A percentile compares a stretch with the other conserved stretches of the same genome.
These are phyloP conservation scores for Heliconius sara DNA, from an alignment of 2,888 invertebrate genomes.

Conservation along the genomic window DNA sequence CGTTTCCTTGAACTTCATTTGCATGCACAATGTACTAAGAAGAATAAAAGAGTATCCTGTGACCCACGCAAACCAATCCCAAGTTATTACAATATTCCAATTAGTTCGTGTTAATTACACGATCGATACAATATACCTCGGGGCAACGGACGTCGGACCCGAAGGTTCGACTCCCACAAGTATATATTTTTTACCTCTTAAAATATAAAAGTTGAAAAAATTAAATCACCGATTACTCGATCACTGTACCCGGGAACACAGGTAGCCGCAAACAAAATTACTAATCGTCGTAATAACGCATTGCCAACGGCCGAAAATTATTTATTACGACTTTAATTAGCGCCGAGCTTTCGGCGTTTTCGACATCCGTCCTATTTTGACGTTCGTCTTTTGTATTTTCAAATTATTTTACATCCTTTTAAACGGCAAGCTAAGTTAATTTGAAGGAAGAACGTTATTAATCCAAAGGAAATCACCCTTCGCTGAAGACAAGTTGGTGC, in stretches of 20 bases:
- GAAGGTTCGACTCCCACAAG: conserved; percentile 53
- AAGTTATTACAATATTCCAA: conserved; percentile 48
- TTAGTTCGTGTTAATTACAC: conserved; percentile 47
- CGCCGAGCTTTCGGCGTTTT: conserved; percentile 45
- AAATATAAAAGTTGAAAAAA: conserved; percentile 19
- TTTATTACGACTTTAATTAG: conserved; percentile 54
- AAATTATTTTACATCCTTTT: conserved; percentile 42
- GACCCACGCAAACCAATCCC: conserved; percentile 31
- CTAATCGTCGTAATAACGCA: conserved; percentile 71
- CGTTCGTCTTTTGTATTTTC: conserved; percentile 32
- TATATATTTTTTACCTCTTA: background rate
- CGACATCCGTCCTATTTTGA: conserved; percentile 45
- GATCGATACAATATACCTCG: conserved; percentile 42
- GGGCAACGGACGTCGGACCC: conserved; percentile 55
- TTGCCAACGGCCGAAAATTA: conserved; percentile 57
- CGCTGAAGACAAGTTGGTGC: conserved; percentile 28
- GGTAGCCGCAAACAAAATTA: conserved; percentile 76
- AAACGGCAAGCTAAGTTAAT: conserved; percentile 25
- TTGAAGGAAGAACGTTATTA: conserved; percentile 35
- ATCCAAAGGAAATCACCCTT: conserved; percentile 37
- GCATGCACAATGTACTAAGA: conserved; percentile 36
- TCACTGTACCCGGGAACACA: conserved; percentile 65
- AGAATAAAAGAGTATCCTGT: conserved; percentile 25
- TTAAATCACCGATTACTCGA: conserved; percentile 28
- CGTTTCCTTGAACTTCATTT: conserved; percentile 42